Evolutionary conservation across 2,888 invertebrate genomes (phyloP).

Genomic region (Chymomyza procnemis): DNA sequence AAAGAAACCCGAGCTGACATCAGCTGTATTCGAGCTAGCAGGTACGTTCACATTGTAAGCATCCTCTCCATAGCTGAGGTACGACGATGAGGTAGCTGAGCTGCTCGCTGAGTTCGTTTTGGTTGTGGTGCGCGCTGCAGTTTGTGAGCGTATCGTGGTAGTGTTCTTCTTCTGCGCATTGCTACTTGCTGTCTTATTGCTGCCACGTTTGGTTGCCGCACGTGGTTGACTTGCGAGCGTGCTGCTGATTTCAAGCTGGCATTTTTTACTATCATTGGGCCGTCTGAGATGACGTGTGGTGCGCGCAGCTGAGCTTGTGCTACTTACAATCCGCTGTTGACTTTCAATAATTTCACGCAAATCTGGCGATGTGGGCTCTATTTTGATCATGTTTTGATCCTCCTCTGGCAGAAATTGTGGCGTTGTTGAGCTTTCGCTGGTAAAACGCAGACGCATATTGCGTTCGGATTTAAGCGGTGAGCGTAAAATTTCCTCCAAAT

Average conservation of each 20-base stretch:
- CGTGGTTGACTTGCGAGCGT: conserved; percentile 13
- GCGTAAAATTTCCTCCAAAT: conserved; percentile 77
- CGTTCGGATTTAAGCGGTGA: conserved; percentile 76
- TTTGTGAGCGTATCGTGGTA: conserved; percentile 1
- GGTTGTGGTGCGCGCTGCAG: conserved; percentile 21
- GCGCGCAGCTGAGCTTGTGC: conserved; percentile 47
- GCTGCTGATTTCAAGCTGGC: conserved; percentile 54
- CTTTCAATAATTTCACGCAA: conserved; percentile 71
- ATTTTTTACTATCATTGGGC: conserved; percentile 62
- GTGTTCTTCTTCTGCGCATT: conserved; percentile 41
- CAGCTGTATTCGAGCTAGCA: conserved; percentile 46
- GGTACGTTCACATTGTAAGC: conserved; percentile 53
- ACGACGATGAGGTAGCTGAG: conserved; percentile 33
- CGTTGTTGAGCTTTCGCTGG: conserved; percentile 73
- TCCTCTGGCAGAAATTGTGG: conserved; percentile 69
- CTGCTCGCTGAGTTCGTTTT: conserved; percentile 25
- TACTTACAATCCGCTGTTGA: conserved; percentile 39
- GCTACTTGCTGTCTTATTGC: conserved; percentile 8
- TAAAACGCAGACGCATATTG: conserved; percentile 70
- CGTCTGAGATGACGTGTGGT: conserved; percentile 57
- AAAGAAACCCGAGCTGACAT: conserved; percentile 58
- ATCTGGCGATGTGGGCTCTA: conserved; percentile 74
- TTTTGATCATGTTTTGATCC: conserved; percentile 72
- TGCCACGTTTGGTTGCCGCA: conserved; percentile 29
- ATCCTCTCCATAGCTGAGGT: conserved; percentile 60